These are phyloP conservation scores for Tragelaphus oryx DNA, from an alignment of 2,797 vertebrate species.

Conservation along the genomic window DNA sequence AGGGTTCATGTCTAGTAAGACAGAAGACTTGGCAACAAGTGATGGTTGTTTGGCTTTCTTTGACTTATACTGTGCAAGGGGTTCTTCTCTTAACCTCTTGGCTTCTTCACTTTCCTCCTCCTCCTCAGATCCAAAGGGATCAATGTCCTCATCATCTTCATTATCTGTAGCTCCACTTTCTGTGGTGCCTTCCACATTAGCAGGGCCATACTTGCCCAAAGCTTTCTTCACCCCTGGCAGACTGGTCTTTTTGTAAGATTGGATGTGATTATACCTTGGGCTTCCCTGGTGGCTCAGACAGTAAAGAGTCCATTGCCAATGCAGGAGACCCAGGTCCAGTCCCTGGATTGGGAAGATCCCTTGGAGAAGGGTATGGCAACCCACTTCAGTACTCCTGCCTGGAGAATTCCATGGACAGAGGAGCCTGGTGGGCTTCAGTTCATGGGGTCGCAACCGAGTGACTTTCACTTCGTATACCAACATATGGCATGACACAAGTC, in stretches of 20 bases:
- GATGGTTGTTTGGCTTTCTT: conserved; percentile 96
- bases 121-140: conserved; percentile 96
- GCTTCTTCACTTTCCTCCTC: conserved; percentile 94
- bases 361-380: background rate
- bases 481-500: conserved; percentile 92
- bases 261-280: background rate
- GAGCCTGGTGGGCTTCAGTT: background rate
- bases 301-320: background rate
- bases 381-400: background rate
- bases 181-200: conserved; percentile 89
- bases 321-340: background rate
- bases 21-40: conserved; percentile 92
- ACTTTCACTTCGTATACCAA: conserved; percentile 59
- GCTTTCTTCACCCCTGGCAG: conserved; percentile 95
- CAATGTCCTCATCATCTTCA: conserved; percentile 91
- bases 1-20: conserved; percentile 92
- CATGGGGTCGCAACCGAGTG: rapidly evolving
- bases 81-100: conserved; percentile 88
- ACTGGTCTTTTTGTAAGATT: conserved; percentile 83
- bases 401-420: background rate
- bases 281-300: background rate
- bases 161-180: conserved; percentile 69
- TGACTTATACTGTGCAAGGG: conserved; percentile 92
- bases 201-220: conserved; percentile 92
- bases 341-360: background rate